phyloP scores from a whole-genome alignment of 1,140 invertebrate genomes.

The Adoxophyes honmai region DNA sequence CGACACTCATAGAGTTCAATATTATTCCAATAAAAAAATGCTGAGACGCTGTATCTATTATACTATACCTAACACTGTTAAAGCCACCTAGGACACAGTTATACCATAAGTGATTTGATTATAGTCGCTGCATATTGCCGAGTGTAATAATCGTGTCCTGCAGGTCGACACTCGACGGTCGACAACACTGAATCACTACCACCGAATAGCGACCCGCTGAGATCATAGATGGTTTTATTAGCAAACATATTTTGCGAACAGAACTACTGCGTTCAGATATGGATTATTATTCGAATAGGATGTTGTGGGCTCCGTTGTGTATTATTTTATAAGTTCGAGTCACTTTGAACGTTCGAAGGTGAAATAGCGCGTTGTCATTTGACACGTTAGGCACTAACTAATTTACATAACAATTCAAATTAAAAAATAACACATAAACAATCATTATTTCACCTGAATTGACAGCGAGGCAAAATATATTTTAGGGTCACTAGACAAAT shows the following conservation, averaged over 20 bases:
- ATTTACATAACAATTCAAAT: too few relatives aligned
- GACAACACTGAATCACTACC: slow-evolving; percentile 33
- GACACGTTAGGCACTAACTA: slow-evolving; percentile 11
- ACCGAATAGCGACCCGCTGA: slow-evolving; percentile 57
- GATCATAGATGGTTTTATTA: slow-evolving; percentile 53
- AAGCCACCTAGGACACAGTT: slow-evolving; percentile 26
- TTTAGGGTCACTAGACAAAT: too few relatives aligned
- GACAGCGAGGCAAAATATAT: too few relatives aligned
- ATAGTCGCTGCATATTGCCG: slow-evolving; percentile 30
- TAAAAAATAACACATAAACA: too few relatives aligned
- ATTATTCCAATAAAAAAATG: slow-evolving; percentile 33
- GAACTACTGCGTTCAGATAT: background rate
- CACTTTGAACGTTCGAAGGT: slow-evolving; percentile 1
- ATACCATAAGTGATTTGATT: slow-evolving; percentile 40
- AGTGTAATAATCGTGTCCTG: background rate
- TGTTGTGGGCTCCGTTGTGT: background rate
- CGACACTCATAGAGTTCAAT: slow-evolving; percentile 43
- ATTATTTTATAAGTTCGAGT: background rate
- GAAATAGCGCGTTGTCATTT: background rate
- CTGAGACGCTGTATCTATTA: slow-evolving; percentile 34
- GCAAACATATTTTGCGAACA: slow-evolving; percentile 6
- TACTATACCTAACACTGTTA: slow-evolving; percentile 32
- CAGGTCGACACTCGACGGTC: background rate
- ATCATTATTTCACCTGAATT: too few relatives aligned
- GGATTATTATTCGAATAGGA: background rate